A percentile compares a stretch with the other conserved stretches of the same genome.
phyloP scores from a whole-genome alignment of 35 echinoderm and acorn worm genomes.

The Patiria miniata region DNA sequence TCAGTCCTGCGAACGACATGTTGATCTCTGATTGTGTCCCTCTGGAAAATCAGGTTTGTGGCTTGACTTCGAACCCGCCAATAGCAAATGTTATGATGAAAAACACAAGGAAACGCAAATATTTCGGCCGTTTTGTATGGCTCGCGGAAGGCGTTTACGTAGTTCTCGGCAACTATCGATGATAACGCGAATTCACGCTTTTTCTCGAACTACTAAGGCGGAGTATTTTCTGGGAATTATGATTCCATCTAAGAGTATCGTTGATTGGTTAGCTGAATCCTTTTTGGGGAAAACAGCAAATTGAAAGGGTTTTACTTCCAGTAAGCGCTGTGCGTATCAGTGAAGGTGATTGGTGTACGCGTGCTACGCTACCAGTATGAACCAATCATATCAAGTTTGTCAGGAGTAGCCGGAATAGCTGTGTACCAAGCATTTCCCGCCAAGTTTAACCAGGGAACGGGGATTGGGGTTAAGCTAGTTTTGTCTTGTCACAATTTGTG shows the following conservation, averaged over 20 bases:
- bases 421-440: constrained; percentile 31
- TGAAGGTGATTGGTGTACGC: background rate
- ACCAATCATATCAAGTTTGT: constrained; percentile 6
- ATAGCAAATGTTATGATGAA: background rate
- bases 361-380: background rate
- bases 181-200: background rate
- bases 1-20: constrained; percentile 93
- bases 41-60: background rate
- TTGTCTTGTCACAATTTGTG: background rate
- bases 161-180: background rate
- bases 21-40: constrained; percentile 19
- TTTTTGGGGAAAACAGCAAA: background rate
- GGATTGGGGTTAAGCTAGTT: background rate
- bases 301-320: background rate
- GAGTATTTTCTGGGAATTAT: background rate
- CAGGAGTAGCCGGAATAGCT: background rate
- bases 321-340: background rate
- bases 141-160: constrained; percentile 5
- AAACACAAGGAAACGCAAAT: too few relatives aligned
- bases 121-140: too few relatives aligned
- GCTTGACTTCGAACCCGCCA: background rate
- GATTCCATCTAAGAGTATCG: background rate
- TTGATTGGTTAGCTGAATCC: background rate
- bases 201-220: background rate
- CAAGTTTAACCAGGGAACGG: constrained; percentile 24